Conservation (phyloP, 2,888 invertebrate species). For the Drosophila barbarae region DNA sequence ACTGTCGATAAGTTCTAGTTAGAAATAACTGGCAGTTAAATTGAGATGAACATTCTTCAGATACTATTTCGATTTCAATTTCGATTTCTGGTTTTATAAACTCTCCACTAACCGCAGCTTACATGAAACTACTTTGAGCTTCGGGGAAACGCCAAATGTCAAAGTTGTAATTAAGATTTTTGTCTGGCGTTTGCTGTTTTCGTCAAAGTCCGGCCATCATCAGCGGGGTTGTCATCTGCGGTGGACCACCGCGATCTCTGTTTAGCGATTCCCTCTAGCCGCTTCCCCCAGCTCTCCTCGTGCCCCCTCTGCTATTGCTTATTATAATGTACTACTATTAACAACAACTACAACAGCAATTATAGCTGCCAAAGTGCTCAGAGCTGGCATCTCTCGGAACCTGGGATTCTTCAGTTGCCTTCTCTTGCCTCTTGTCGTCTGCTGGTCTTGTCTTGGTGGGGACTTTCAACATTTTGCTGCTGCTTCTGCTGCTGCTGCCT, state of each 20-base stretch:
- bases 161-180: conserved; percentile 40
- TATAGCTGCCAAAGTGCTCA: conserved; percentile 31
- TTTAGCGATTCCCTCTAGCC: not conserved
- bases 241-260: conserved; percentile 13
- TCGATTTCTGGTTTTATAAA: not conserved
- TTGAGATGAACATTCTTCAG: not conserved
- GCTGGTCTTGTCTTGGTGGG: conserved; percentile 1
- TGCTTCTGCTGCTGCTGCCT: not conserved
- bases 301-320: conserved; percentile 13
- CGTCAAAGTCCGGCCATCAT: conserved; percentile 21
- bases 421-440: not conserved
- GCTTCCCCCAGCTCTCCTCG: not conserved
- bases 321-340: conserved; percentile 52
- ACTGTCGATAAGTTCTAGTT: not conserved
- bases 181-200: conserved; percentile 19
- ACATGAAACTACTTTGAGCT: not conserved
- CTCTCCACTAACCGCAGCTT: not conserved
- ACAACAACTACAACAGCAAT: conserved; percentile 47
- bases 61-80: not conserved
- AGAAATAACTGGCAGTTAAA: not conserved
- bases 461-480: conserved; percentile 31
- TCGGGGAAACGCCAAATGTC: conserved; percentile 31
- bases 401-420: conserved; percentile 16
- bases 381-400: conserved; percentile 12
- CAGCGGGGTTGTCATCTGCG: conserved; percentile 26